A percentile compares a stretch with the other conserved stretches of the same genome.
phyloP scores from a whole-genome alignment of 1,140 invertebrate species.

The Maniola jurtina region DNA sequence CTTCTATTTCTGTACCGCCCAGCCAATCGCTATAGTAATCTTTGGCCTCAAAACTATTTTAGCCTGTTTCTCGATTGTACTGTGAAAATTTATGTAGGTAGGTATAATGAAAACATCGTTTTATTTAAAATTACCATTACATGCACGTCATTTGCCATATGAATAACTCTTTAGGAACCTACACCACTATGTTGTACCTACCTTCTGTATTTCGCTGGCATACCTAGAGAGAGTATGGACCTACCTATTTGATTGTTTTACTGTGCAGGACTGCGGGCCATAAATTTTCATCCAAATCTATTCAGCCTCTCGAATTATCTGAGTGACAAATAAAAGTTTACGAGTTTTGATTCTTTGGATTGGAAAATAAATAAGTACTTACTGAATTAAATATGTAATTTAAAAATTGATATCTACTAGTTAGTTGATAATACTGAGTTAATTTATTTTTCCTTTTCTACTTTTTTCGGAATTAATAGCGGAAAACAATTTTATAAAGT shows the following conservation, averaged over 20 bases:
- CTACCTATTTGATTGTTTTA: neutral
- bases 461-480: neutral
- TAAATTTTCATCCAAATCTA: no score
- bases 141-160: neutral
- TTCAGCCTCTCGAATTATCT: no score
- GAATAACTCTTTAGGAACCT: no score
- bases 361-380: no score
- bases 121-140: constrained; percentile 3
- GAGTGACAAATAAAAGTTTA: no score
- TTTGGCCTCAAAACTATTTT: constrained; percentile 66
- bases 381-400: no score
- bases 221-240: neutral
- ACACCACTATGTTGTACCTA: no score
- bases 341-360: no score
- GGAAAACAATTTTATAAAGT: constrained; percentile 63
- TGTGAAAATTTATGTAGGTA: constrained; percentile 26
- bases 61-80: constrained; percentile 58
- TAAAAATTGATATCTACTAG: no score
- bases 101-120: constrained; percentile 1
- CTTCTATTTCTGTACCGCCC: constrained; percentile 60
- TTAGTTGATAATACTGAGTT: no score
- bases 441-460: neutral
- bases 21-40: constrained; percentile 58
- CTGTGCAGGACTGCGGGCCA: neutral
- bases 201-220: no score